These are phyloP conservation scores for Lepidonotus clava DNA, from an alignment of 2,888 invertebrate genomes.

Conservation along the genomic window DNA sequence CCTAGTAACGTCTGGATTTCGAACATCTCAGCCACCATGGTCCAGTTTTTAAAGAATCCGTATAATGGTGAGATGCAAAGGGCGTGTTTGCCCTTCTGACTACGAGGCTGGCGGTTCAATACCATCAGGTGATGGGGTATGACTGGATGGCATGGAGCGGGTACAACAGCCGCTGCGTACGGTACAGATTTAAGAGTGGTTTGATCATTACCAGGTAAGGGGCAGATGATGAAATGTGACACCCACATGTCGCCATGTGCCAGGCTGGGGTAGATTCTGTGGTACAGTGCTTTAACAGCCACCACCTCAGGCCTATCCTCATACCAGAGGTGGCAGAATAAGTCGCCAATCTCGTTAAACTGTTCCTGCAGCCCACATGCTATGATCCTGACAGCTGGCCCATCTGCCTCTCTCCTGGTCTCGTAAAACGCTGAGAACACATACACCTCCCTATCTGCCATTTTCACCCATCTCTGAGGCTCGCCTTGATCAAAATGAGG, in stretches of 20 bases:
- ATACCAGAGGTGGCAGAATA: slow-evolving; percentile 63
- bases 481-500: slow-evolving; percentile 51
- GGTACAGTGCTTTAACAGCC: slow-evolving; percentile 57
- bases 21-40: slow-evolving; percentile 60
- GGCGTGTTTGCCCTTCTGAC: slow-evolving; percentile 45
- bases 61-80: slow-evolving; percentile 61
- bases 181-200: slow-evolving; percentile 55
- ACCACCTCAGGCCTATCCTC: slow-evolving; percentile 17
- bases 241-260: slow-evolving; percentile 60
- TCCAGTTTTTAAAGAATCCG: slow-evolving; percentile 54
- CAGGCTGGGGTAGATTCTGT: slow-evolving; percentile 60
- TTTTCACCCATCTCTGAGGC: slow-evolving; percentile 59
- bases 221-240: slow-evolving; percentile 62
- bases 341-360: slow-evolving; percentile 57
- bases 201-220: slow-evolving; percentile 26
- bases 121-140: slow-evolving; percentile 57
- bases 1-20: slow-evolving; percentile 61
- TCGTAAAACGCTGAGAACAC: slow-evolving; percentile 64
- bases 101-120: slow-evolving; percentile 53
- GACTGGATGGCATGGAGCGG: slow-evolving; percentile 34
- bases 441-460: slow-evolving; percentile 56
- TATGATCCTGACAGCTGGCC: slow-evolving; percentile 61
- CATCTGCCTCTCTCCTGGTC: slow-evolving; percentile 51
- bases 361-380: slow-evolving; percentile 61
- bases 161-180: slow-evolving; percentile 57